phyloP scores from a whole-genome alignment of 2,888 invertebrate genomes.

The Tetragonula carbonaria region DNA sequence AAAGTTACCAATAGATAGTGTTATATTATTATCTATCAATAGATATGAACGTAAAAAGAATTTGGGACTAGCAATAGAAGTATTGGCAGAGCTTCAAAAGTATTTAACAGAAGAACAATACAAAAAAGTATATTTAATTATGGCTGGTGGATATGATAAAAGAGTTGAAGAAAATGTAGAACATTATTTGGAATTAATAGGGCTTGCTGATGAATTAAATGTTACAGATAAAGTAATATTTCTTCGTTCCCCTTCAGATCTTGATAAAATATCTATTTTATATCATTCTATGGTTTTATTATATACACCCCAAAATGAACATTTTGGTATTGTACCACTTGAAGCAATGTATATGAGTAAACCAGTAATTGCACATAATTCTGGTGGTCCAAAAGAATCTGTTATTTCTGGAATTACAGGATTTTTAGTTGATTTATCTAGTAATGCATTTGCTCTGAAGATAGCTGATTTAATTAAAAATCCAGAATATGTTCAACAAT shows the following conservation, averaged over 20 bases:
- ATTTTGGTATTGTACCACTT: constrained; percentile 99
- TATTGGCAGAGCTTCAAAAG: constrained; percentile 89
- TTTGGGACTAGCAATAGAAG: constrained; percentile 92
- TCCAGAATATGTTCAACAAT: constrained; percentile 86
- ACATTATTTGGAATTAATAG: constrained; percentile 91
- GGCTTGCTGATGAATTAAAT: constrained; percentile 87
- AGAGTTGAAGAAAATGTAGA: constrained; percentile 94
- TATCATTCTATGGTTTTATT: constrained; percentile 91
- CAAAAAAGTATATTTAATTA: constrained; percentile 91
- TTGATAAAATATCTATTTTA: constrained; percentile 93
- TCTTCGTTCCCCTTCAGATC: constrained; percentile 94
- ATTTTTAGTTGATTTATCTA: constrained; percentile 89
- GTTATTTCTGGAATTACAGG: constrained; percentile 92
- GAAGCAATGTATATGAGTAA: constrained; percentile 98
- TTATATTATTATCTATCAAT: constrained; percentile 96
- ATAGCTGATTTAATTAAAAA: constrained; percentile 89
- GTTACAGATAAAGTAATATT: constrained; percentile 91
- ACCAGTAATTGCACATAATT: constrained; percentile 97
- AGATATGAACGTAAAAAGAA: constrained; percentile 99
- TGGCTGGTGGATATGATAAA: constrained; percentile 98
- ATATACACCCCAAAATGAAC: constrained; percentile 98
- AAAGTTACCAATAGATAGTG: constrained; percentile 79
- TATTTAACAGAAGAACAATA: constrained; percentile 86
- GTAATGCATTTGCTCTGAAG: constrained; percentile 90
- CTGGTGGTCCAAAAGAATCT: constrained; percentile 98